phyloP scores from a whole-genome alignment of 2,113 vertebrate genomes.

The Rissa tridactyla region DNA sequence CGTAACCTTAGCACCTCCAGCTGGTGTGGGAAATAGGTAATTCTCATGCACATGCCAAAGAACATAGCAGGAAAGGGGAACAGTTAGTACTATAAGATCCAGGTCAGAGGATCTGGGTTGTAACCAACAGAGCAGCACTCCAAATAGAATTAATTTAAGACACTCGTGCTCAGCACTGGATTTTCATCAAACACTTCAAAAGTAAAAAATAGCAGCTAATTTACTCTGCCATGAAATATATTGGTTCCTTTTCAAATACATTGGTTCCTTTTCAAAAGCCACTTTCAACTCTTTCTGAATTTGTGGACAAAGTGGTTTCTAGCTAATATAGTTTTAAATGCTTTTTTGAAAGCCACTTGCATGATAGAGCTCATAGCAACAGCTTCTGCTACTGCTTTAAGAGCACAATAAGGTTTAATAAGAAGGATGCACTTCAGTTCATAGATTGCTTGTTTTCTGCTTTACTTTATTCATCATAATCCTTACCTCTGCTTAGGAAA shows the following conservation, averaged over 20 bases:
- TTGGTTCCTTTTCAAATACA: slow-evolving; percentile 31
- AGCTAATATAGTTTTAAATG: slow-evolving; percentile 50
- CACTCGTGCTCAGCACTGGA: background rate
- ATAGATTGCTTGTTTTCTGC: slow-evolving; percentile 45
- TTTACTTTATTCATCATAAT: slow-evolving; percentile 46
- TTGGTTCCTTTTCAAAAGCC: slow-evolving; percentile 32
- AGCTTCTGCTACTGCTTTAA: slow-evolving; percentile 23
- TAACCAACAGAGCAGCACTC: background rate
- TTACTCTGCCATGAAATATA: slow-evolving; percentile 15
- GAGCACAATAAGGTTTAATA: slow-evolving; percentile 31
- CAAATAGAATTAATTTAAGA: slow-evolving; percentile 1
- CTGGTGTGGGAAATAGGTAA: rapidly evolving
- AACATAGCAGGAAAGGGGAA: background rate
- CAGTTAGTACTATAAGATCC: background rate
- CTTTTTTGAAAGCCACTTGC: slow-evolving; percentile 61
- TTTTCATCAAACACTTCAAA: slow-evolving; percentile 44
- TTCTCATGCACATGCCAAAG: rapidly evolving
- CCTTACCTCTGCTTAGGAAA: background rate
- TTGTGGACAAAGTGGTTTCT: slow-evolving; percentile 44
- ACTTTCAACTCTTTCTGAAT: slow-evolving; percentile 50
- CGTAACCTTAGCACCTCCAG: background rate
- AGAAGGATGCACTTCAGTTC: slow-evolving; percentile 19
- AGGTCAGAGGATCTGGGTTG: background rate
- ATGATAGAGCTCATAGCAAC: slow-evolving; percentile 33
- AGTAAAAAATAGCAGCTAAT: slow-evolving; percentile 27